Evolutionary conservation across 1,140 invertebrate genomes (phyloP).

Genomic region (Asobara japonica): DNA sequence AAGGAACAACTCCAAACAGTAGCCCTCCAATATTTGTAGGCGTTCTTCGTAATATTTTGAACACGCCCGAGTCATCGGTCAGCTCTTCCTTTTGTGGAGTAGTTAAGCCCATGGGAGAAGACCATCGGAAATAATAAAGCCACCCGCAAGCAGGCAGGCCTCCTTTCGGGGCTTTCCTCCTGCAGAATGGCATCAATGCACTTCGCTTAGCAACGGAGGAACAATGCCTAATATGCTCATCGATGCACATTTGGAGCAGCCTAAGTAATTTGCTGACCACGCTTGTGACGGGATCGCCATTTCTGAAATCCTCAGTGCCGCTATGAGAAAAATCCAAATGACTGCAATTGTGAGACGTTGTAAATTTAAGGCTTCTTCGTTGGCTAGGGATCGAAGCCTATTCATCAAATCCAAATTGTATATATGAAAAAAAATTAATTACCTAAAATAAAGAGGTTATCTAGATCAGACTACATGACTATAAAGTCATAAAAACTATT

Average conservation of each 20-base stretch:
- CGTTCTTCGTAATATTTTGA: neutral
- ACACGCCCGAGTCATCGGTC: neutral
- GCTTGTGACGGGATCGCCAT: neutral
- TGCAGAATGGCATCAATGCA: neutral
- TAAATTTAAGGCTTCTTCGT: no score
- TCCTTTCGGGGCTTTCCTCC: neutral
- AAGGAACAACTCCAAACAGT: no score
- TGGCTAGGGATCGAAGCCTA: no score
- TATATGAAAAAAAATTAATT: no score
- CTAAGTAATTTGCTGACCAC: neutral
- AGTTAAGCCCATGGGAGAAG: neutral
- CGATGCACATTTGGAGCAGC: neutral
- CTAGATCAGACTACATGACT: no score
- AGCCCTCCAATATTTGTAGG: constrained; percentile 1
- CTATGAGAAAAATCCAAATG: neutral
- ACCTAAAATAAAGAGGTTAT: no score
- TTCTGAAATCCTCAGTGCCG: neutral
- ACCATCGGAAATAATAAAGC: constrained; percentile 14
- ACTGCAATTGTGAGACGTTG: neutral
- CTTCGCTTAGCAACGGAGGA: neutral
- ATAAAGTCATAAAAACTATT: no score
- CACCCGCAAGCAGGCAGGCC: constrained; percentile 2
- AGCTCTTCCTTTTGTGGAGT: neutral
- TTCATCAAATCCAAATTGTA: no score
- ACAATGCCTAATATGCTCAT: neutral